phyloP scores from a whole-genome alignment of 2,113 vertebrate genomes.

The Passer montanus region DNA sequence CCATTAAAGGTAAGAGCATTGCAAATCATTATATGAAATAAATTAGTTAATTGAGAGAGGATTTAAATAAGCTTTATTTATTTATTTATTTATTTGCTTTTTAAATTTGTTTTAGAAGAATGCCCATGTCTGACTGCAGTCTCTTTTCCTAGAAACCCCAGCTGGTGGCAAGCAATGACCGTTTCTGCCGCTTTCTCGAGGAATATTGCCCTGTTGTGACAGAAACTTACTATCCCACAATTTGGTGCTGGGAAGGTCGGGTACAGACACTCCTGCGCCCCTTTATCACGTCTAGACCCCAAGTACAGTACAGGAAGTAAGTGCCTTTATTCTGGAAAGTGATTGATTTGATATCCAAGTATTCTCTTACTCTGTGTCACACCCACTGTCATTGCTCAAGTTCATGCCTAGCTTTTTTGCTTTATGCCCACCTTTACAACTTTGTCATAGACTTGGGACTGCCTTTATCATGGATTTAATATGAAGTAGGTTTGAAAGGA shows the following conservation, averaged over 20 bases:
- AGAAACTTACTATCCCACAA: constrained; percentile 96
- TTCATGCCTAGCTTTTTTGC: not conserved
- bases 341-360: not conserved
- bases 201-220: constrained; percentile 93
- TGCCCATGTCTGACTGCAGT: not conserved
- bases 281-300: constrained; percentile 92
- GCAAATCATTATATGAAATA: not conserved
- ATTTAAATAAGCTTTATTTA: not conserved
- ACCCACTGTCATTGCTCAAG: not conserved
- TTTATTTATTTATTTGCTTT: not conserved
- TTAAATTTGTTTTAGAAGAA: not conserved
- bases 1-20: not conserved
- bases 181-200: constrained; percentile 89
- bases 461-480: not conserved
- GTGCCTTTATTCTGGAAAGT: constrained; percentile 40
- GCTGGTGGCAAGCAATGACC: constrained; percentile 88
- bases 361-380: not conserved
- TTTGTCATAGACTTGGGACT: not conserved
- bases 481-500: not conserved
- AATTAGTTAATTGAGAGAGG: not conserved
- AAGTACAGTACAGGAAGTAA: constrained; percentile 94
- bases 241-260: constrained; percentile 98
- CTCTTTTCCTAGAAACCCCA: constrained; percentile 88
- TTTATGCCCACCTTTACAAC: not conserved
- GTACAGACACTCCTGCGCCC: constrained; percentile 93